Base-by-base conservation (phyloP, 2,888 invertebrate genomes). In the Xestia sexstrigata region DNA sequence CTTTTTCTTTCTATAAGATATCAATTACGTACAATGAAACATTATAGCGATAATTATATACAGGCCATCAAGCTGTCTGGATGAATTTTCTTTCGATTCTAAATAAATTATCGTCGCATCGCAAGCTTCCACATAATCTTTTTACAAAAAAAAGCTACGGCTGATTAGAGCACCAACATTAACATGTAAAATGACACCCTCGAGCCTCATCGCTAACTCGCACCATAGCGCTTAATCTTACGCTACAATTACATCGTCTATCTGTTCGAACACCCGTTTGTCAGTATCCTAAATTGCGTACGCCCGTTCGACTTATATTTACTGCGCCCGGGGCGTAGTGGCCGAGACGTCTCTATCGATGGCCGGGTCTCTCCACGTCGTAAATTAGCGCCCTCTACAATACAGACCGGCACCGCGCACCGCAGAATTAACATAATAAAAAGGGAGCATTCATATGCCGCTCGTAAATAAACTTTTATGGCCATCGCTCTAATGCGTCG, bases 391-490 rank as follows among this genome's bases (percentile, higher is more conserved):
- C 90, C 90, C 90, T 87, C 88, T 89, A 92, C 92, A 92, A 92
- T 91, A 89, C 90, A 87, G 88, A 86, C 90, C 88, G 78, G 83
- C 83, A 83, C 39, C 73, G 83, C 76, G 76, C 89, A 89, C 92
- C 93, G 89, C 93, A 89, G 92, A 93, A 95, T 96, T 96, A 95
- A 94, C 96, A 95, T 96, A 95, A 96, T 95, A 96, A 96, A 95
- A 95, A 95, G 93, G 93, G 93, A 91, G 90, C 95, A 94, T 95
- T 95, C 95, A 94, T 94, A 94, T 91, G 90, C 85, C 87, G 93
- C 88, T 92, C 94, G 93, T 95, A 95, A 96, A 96, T 96, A 95
- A 94, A 93, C 92, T 95, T 96, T 96, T 95, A 95, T 95, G 92
- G 94, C 90, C 92, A 92, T 92, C 94, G 95, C 91, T 95, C 95